Percentiles rank a stretch among this genome's conserved stretches.
Evolutionary conservation across 2,888 invertebrate genomes (phyloP).

Genomic region (Desoria tigrina): DNA sequence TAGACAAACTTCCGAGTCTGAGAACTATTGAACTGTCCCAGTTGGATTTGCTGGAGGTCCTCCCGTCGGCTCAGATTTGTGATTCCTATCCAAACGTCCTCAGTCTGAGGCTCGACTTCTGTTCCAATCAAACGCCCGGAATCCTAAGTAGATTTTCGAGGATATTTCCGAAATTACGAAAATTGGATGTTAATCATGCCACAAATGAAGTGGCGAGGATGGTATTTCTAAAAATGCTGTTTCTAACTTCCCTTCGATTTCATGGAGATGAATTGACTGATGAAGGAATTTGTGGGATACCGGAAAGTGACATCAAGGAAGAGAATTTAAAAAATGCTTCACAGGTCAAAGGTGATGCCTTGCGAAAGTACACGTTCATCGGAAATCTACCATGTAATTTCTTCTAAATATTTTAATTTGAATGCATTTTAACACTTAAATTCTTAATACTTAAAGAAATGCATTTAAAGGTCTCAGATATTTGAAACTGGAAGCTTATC

Average conservation of each 20-base stretch:
- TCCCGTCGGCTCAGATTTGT: neutral
- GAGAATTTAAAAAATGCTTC: neutral
- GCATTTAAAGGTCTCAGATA: neutral
- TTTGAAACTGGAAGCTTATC: slow-evolving; percentile 15
- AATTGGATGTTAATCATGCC: slow-evolving; percentile 12
- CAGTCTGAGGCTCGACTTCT: slow-evolving; percentile 9
- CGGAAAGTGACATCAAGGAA: neutral
- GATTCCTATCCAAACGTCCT: neutral
- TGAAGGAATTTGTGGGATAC: slow-evolving; percentile 17
- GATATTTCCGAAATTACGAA: slow-evolving; percentile 12
- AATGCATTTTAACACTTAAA: neutral
- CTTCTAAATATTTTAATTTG: neutral
- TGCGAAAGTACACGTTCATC: slow-evolving; percentile 8
- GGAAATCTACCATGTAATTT: slow-evolving; percentile 14
- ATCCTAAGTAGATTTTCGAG: slow-evolving; percentile 6
- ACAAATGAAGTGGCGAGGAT: slow-evolving; percentile 12
- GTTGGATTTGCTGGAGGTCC: slow-evolving; percentile 12
- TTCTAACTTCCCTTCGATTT: neutral
- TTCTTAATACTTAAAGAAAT: neutral
- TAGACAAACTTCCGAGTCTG: slow-evolving; percentile 12
- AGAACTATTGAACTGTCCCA: slow-evolving; percentile 11
- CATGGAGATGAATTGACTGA: slow-evolving; percentile 22
- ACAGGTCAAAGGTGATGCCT: neutral
- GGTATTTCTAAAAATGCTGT: slow-evolving; percentile 15
- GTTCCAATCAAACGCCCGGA: slow-evolving; percentile 6